These are phyloP conservation scores for Drosophila grimshawi DNA, from an alignment of 1,140 invertebrate genomes.

Conservation along the genomic window DNA sequence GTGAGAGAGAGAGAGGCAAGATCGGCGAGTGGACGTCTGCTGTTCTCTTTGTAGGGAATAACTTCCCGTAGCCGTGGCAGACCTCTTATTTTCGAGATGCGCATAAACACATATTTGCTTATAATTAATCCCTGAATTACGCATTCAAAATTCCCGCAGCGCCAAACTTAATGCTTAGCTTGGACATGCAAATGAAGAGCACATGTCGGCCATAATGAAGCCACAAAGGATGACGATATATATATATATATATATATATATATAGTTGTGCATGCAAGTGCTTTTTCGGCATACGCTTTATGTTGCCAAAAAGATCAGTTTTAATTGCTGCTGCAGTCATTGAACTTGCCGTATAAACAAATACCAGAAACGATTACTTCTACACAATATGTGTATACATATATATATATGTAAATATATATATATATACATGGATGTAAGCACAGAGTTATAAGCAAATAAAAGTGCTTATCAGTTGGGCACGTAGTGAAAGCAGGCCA, in stretches of 20 bases:
- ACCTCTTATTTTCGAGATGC: conserved; percentile 37
- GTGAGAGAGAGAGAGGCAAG: not conserved
- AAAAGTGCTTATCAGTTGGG: conserved; percentile 60
- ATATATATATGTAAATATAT: too few relatives aligned
- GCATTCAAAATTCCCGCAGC: conserved; percentile 18
- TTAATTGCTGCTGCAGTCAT: conserved; percentile 40
- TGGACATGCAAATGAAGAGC: conserved; percentile 49
- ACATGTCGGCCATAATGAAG: conserved; percentile 42
- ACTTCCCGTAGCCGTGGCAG: not conserved
- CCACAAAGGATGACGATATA: conserved; percentile 37
- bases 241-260: not conserved
- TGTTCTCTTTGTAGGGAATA: conserved; percentile 21
- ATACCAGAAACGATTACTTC: conserved; percentile 6
- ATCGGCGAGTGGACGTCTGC: conserved; percentile 1
- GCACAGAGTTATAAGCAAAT: conserved; percentile 7
- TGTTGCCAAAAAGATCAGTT: conserved; percentile 14
- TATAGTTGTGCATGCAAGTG: conserved; percentile 6
- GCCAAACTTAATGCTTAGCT: conserved; percentile 22
- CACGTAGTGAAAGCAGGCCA: not conserved
- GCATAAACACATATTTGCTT: conserved; percentile 42
- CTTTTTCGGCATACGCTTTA: not conserved
- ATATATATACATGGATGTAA: too few relatives aligned
- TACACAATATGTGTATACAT: not conserved
- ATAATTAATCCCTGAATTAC: conserved; percentile 44
- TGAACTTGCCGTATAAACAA: conserved; percentile 54